phyloP scores from a whole-genome alignment of 1,140 invertebrate genomes.

The Mizuhopecten yessoensis region DNA sequence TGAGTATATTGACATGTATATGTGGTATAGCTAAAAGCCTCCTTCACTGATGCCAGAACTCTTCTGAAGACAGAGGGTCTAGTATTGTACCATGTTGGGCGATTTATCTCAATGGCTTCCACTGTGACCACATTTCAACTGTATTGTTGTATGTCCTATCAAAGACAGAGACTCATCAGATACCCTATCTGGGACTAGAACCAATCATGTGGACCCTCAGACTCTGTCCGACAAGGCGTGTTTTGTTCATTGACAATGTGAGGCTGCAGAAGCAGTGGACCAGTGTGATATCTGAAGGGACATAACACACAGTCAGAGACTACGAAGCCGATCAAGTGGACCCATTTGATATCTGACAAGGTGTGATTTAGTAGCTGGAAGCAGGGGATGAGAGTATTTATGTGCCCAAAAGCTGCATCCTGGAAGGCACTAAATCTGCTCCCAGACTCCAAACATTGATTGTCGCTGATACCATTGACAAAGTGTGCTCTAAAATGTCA shows the following conservation, averaged over 20 bases:
- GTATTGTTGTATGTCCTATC: neutral
- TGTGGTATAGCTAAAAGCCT: neutral
- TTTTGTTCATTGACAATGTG: neutral
- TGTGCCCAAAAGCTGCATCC: neutral
- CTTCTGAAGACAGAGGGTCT: neutral
- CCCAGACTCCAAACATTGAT: constrained; percentile 2
- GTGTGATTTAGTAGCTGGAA: neutral
- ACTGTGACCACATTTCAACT: neutral
- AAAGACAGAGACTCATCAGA: neutral
- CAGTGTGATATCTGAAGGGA: neutral
- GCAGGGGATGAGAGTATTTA: neutral
- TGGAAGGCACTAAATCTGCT: neutral
- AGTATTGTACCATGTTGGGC: neutral
- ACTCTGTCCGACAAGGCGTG: neutral
- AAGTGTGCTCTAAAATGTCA: neutral
- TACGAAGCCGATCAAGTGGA: neutral
- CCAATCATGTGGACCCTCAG: neutral
- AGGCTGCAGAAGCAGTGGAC: neutral
- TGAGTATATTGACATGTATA: no score
- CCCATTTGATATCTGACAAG: neutral
- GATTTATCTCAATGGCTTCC: neutral
- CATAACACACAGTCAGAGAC: neutral
- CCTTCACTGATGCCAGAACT: neutral
- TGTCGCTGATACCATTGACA: neutral
- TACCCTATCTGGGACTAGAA: neutral